A percentile compares a stretch with the other conserved stretches of the same genome.
These are phyloP conservation scores for Ictalurus furcatus DNA, from an alignment of 2,113 vertebrate genomes.

Conservation along the genomic window DNA sequence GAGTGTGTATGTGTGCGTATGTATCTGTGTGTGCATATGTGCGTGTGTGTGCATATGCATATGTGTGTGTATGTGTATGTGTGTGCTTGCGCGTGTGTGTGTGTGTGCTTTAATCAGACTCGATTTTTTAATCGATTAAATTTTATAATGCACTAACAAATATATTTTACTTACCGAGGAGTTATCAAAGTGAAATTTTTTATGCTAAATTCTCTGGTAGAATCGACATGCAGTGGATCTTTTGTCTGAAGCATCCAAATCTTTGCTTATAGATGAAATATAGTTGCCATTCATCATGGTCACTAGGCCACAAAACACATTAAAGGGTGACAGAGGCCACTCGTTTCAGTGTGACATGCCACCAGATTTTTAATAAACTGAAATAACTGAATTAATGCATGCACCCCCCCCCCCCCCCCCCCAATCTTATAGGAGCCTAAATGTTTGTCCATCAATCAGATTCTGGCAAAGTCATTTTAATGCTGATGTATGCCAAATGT, in stretches of 20 bases:
- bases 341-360: conserved; percentile 58
- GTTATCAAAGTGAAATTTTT: not conserved
- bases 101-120: not conserved
- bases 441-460: conserved; percentile 57
- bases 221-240: conserved; percentile 16
- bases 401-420: conserved; percentile 23
- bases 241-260: conserved; percentile 8
- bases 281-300: conserved; percentile 35
- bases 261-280: not conserved
- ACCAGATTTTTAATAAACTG: conserved; percentile 66
- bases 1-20: too few relatives aligned
- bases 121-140: not conserved
- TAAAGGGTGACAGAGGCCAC: conserved; percentile 62
- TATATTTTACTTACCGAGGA: not conserved
- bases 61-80: not conserved
- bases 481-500: conserved; percentile 67
- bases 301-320: conserved; percentile 41
- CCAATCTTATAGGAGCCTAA: conserved; percentile 29
- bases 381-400: conserved; percentile 10
- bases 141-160: not conserved
- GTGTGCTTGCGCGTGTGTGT: not conserved
- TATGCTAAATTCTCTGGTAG: not conserved
- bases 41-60: not conserved
- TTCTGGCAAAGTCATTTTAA: conserved; percentile 60
- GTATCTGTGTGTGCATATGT: too few relatives aligned